Base-by-base conservation (phyloP, 2,797 vertebrate genomes). In the Enteromius radiatus region DNA sequence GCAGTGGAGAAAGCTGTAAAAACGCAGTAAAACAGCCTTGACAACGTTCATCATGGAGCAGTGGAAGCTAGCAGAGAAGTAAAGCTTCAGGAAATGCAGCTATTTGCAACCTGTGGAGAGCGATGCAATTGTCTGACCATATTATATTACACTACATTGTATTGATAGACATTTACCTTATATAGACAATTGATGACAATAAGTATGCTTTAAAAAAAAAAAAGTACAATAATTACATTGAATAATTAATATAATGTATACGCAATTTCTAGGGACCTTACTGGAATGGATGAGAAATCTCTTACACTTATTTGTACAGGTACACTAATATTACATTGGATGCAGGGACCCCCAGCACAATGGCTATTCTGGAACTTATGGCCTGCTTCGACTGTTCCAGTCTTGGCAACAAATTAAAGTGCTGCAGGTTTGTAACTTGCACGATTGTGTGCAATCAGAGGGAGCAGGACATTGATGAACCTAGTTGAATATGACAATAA, bases 401-500 rank as follows among this genome's bases (percentile, higher is more conserved):
- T 63, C 59, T 63, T 63, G 59, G 14, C 59, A 63, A 63, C 2
- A 63, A 63, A 63, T 63, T 63, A 63, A 31, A 63, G 26, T 31
- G 59, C 26, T 31, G 59, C 26, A 63, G 23, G 65, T 36, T 68
- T 33, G 28, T 33, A 19, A 3, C 61, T 14, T 64, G 61, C 28
- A 63, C n/a, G n/a, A n/a, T n/a, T n/a, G n/a, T n/a, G n/a, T n/a
- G 65, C 65, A 67, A 67, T 67, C 65, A 12, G 19, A n/a, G 64
- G 10, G 33, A 41, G 65, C 5, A 31, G 14, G 59, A 63, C 19
- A 5, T 5, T 17, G 47, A 19, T 19, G 15, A 49, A 19, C 31
- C 61, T 64, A 14, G 14, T 33, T 64, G 15, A 64, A 64, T 31
- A 63, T 63, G 59, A 63, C n/a, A n/a, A n/a, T n/a, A n/a, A n/a